Base-by-base conservation (phyloP, 2,113 vertebrate genomes). In the Misgurnus anguillicaudatus region DNA sequence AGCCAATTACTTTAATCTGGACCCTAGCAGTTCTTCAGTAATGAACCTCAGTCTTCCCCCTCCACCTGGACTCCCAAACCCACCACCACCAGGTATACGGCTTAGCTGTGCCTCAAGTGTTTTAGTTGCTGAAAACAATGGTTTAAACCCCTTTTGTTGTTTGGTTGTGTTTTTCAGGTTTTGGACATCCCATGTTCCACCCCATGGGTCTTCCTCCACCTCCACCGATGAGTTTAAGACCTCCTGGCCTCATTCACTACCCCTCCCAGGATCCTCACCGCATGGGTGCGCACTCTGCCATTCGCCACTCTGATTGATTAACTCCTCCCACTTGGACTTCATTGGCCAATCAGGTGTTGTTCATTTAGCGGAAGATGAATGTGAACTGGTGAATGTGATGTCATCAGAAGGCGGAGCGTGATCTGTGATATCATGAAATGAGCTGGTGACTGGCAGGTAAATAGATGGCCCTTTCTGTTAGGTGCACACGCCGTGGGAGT, bases 221-320 rank as follows among this genome's bases (percentile, higher is more conserved):
- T 13, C 96, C 96, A 0, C 94, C 95, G 64, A 95, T 96, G 84
- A 94, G 95, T 87, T 94, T 98, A 93, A 93, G 96, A 88, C 96
- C 96, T 62, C 95, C 96, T 2, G 95, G 95, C 77, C 95, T 95
- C 87, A 97, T 98, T 86, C 97, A 98, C 86, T 99, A 98, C 75
- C 97, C 97, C 0, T 98, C 97, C 83, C 96, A 99, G 90, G 97
- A 99, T 85, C 96, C 97, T 79, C 96, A 98, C 89, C 93, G 96
- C 82, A 98, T 98, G 96, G 97, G 96, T 2, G 97, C 96, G 66
- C 97, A 97, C 1, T 94, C 95, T 0, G 94, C 95, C 0, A 89
- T 94, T 16, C 95, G 95, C 55, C 95, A 96, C 80, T 94, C 91
- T 58, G 95, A 91, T 74, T 95, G 89, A 80, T 38, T 1, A 16